Evolutionary conservation across 2,888 invertebrate genomes (phyloP).

Genomic region (Agapostemon virescens): DNA sequence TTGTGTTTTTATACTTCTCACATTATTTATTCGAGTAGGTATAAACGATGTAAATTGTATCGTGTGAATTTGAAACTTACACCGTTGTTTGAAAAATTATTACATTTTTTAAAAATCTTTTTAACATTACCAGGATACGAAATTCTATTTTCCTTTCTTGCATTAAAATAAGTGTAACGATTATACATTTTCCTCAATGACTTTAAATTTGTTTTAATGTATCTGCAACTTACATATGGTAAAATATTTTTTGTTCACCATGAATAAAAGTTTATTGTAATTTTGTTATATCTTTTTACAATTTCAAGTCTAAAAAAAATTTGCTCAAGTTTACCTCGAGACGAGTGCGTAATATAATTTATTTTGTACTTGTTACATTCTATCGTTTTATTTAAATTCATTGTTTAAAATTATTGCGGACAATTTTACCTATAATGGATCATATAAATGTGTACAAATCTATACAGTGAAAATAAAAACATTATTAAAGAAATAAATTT

Average conservation of each 20-base stretch:
- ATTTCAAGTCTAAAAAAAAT: not conserved
- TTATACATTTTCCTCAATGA: not conserved
- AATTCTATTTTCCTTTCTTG: not conserved
- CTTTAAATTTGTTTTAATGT: not conserved
- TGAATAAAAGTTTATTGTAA: not conserved
- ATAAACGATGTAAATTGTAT: not conserved
- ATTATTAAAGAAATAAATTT: conserved; percentile 50
- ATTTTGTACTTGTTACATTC: conserved; percentile 38
- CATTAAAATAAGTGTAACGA: not conserved
- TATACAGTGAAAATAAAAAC: conserved; percentile 29
- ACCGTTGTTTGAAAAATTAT: not conserved
- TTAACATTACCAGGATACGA: not conserved
- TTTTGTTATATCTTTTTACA: not conserved
- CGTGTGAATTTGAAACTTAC: not conserved
- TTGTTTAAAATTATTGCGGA: conserved; percentile 36
- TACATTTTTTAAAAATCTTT: not conserved
- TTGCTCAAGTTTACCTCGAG: not conserved
- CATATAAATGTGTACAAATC: conserved; percentile 36
- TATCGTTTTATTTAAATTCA: conserved; percentile 24
- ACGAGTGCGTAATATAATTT: conserved; percentile 29
- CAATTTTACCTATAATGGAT: conserved; percentile 14
- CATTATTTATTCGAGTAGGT: not conserved
- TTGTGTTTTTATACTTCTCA: conserved; percentile 27
- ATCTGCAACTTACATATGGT: not conserved
- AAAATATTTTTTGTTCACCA: not conserved